Evolutionary conservation across 1,140 invertebrate species (phyloP), one percentile per base, ranked within the genome.

Genomic region (Idris sp.): DNA sequence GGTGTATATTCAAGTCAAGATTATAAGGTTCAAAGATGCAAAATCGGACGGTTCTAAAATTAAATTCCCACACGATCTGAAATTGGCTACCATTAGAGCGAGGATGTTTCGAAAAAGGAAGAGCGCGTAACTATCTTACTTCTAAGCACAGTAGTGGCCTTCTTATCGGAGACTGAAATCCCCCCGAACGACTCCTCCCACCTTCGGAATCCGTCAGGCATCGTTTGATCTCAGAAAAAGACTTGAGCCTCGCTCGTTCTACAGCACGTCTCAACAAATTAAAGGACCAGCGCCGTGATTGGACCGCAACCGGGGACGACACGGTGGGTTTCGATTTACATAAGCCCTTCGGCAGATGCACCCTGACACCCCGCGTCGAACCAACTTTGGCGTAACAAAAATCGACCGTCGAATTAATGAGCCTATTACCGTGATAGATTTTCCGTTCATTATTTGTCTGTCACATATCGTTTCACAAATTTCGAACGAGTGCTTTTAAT

Each of bases 21-120:
- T n/a, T n/a, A n/a, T n/a, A n/a, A n/a, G n/a, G n/a, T n/a, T n/a
- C n/a, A n/a, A n/a, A n/a, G n/a, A n/a, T n/a, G n/a, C n/a, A n/a
- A n/a, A n/a, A n/a, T n/a, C n/a, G n/a, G n/a, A n/a, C n/a, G n/a
- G 31, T 30, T 49, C 46, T 71, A 35, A 82, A 81, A 83, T 83
- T 78, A 81, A 85, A 83, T 82, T 82, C 80, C 69, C 74, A 65
- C 72, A 74, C 79, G 68, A 71, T 41, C 46, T 53, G 73, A 77
- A 82, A 84, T 75, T 77, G 68, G 44, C 58, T 80, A 81, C 79
- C 79, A 85, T 87, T 85, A 86, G 67, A 59, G 73, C 82, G 81
- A 84, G 80, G 46, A 40, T n/a, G n/a, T n/a, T n/a, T 53, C 26
- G n/a, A 14, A 61, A 69, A 79, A 83, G 76, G 62, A 80, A 75